Evolutionary conservation across 1,140 invertebrate species (phyloP).

Genomic region (Zaprionus lachaisei): DNA sequence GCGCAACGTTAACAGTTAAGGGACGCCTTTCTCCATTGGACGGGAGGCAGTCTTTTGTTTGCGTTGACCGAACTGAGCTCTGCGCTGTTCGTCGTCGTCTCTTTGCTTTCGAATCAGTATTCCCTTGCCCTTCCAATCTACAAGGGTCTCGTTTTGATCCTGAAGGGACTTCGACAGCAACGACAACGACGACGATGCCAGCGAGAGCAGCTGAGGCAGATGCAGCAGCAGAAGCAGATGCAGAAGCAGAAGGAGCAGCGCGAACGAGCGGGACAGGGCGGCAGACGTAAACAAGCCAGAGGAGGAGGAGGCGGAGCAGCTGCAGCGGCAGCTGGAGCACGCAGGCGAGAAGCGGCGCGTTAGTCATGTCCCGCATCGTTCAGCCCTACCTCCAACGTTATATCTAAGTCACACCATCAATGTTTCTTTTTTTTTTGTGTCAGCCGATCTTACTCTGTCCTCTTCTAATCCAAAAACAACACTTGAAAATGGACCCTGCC

Average conservation of each 20-base stretch:
- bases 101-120: conserved; percentile 48
- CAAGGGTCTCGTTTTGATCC: conserved; percentile 39
- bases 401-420: background rate
- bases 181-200: background rate
- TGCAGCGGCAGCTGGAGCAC: background rate
- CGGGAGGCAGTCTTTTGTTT: conserved; percentile 21
- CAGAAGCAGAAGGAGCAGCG: conserved; percentile 8
- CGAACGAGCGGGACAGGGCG: background rate
- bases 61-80: conserved; percentile 36
- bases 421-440: background rate
- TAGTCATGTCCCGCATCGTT: background rate
- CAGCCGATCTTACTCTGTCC: background rate
- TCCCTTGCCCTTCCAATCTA: conserved; percentile 47
- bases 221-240: too few relatives aligned
- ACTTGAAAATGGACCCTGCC: background rate
- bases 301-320: background rate
- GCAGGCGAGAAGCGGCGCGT: conserved; percentile 23
- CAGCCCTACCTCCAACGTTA: background rate
- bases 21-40: conserved; percentile 32
- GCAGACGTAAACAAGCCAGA: background rate
- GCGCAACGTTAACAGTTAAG: conserved; percentile 72
- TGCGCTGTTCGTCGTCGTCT: conserved; percentile 46
- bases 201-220: background rate
- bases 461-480: background rate
- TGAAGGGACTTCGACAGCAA: background rate